These are phyloP conservation scores for Turritopsis rubra DNA, from an alignment of 30 jellyfish, hydroid and myxozoan species.

Conservation along the genomic window DNA sequence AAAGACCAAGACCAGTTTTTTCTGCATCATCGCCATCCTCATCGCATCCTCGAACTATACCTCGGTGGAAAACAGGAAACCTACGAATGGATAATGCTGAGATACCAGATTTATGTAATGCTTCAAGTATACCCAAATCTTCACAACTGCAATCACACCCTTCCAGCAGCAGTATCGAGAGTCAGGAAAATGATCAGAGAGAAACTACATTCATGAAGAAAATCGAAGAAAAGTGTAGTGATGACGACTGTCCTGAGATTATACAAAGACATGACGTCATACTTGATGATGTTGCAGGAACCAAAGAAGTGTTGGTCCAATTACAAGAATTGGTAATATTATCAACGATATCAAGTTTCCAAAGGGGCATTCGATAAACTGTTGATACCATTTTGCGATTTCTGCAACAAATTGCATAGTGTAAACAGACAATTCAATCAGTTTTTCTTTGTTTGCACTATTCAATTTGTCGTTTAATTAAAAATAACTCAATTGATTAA, in stretches of 20 bases:
- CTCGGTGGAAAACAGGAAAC: not conserved
- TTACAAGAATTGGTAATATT: conserved; percentile 36
- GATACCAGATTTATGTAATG: not conserved
- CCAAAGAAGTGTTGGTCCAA: conserved; percentile 41
- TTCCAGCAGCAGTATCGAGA: not conserved
- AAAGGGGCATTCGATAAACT: too few relatives aligned
- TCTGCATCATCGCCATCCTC: not conserved
- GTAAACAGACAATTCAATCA: too few relatives aligned
- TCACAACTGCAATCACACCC: not conserved
- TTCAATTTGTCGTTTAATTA: too few relatives aligned
- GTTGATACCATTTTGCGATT: too few relatives aligned
- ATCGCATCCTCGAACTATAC: not conserved
- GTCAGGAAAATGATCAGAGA: not conserved
- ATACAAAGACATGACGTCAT: conserved; percentile 47
- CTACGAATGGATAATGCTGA: not conserved
- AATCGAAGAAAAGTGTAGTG: conserved; percentile 5
- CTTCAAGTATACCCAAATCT: not conserved
- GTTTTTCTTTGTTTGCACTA: too few relatives aligned
- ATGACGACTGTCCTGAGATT: conserved; percentile 4
- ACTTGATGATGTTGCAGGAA: conserved; percentile 28
- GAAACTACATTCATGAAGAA: not conserved
- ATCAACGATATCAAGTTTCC: not conserved
- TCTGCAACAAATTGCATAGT: too few relatives aligned
- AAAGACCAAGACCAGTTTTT: not conserved
- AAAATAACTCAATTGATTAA: too few relatives aligned